These are phyloP conservation scores for Orcinus orca DNA, from an alignment of 2,113 vertebrate genomes.

Conservation along the genomic window DNA sequence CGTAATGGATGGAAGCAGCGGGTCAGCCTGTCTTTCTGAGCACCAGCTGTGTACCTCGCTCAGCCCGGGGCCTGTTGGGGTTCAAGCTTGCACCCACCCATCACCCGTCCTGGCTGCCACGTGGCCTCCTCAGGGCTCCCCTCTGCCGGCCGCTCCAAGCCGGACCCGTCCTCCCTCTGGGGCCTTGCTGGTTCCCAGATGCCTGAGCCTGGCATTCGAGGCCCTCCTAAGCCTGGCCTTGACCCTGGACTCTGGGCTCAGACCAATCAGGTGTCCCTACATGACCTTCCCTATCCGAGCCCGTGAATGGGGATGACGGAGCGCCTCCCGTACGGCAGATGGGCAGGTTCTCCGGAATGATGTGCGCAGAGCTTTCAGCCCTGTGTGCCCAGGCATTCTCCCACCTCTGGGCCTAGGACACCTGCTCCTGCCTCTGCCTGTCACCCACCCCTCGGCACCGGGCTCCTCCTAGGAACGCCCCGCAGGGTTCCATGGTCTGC, in stretches of 20 bases:
- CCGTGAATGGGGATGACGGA: fast-evolving
- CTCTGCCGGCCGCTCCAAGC: fast-evolving
- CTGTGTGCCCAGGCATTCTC: too few relatives aligned
- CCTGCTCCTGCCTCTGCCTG: background rate
- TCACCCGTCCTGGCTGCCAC: fast-evolving
- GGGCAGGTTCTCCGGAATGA: background rate
- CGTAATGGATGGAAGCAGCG: background rate
- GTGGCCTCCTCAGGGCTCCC: fast-evolving
- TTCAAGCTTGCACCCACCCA: fast-evolving
- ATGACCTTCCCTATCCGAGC: background rate
- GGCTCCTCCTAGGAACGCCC: background rate
- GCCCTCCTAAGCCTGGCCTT: background rate
- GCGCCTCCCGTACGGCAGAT: fast-evolving
- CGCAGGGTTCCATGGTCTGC: fast-evolving
- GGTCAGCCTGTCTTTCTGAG: fast-evolving
- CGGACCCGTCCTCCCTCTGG: fast-evolving
- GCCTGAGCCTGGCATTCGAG: background rate
- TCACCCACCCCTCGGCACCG: too few relatives aligned
- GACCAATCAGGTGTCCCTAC: background rate
- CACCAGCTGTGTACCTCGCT: fast-evolving
- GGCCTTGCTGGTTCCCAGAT: background rate
- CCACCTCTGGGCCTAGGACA: too few relatives aligned
- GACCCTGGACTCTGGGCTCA: fast-evolving
- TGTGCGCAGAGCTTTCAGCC: background rate
- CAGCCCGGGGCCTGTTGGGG: background rate